Percentiles rank a stretch among this genome's conserved stretches.
Evolutionary conservation across 2,797 vertebrate genomes (phyloP).

Genomic region (Anguilla pacifica): DNA sequence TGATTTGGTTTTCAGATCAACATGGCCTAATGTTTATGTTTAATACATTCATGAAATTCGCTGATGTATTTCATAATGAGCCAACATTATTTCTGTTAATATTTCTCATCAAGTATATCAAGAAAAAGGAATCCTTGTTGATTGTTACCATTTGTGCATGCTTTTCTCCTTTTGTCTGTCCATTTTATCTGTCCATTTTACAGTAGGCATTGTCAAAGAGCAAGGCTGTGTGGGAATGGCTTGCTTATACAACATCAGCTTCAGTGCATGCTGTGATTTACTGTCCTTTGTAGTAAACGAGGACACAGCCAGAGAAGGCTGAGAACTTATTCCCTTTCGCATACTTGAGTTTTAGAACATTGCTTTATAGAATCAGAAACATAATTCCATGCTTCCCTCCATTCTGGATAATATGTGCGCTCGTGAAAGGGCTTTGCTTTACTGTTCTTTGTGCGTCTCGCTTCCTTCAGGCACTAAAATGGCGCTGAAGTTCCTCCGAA

Average conservation of each 20-base stretch:
- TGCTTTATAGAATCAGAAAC: neutral
- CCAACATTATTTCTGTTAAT: neutral
- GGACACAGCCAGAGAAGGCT: neutral
- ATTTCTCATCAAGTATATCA: neutral
- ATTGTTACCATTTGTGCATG: neutral
- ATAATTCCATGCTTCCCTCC: neutral
- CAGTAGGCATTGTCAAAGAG: neutral
- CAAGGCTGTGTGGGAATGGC: neutral
- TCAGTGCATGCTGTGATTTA: neutral
- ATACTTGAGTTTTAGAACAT: neutral
- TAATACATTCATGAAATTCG: neutral
- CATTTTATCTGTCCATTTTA: neutral
- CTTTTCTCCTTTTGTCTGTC: neutral
- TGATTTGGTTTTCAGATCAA: neutral
- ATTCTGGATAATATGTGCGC: neutral
- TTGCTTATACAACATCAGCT: neutral
- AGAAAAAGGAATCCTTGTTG: neutral
- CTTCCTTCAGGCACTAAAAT: conserved; percentile 73
- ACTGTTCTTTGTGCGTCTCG: neutral
- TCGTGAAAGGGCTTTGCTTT: neutral
- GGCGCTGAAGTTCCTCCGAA: conserved; percentile 83
- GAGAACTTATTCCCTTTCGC: neutral
- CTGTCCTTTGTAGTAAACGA: neutral
- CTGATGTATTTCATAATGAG: neutral
- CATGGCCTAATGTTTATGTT: neutral